Percentiles rank a stretch among this genome's conserved stretches.
phyloP scores from a whole-genome alignment of 2,888 invertebrate genomes.

The Hecatera dysodea region DNA sequence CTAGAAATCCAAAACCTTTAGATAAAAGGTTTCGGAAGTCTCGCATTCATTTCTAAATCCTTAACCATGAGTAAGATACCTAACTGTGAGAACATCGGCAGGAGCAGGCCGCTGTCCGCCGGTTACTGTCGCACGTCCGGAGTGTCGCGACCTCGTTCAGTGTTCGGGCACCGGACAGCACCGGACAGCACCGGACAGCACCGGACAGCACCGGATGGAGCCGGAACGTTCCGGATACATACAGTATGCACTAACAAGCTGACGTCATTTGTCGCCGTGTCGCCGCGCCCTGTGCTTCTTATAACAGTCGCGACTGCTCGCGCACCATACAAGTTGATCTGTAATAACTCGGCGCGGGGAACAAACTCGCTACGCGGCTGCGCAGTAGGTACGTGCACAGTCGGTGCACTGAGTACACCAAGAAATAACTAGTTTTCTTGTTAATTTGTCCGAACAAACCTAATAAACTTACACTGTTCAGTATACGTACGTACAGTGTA shows the following conservation, averaged over 20 bases:
- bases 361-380: background rate
- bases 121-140: constrained; percentile 7
- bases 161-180: background rate
- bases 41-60: background rate
- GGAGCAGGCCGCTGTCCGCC: background rate
- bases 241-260: background rate
- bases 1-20: background rate
- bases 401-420: too few species aligned
- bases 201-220: background rate
- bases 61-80: background rate
- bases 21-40: background rate
- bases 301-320: background rate
- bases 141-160: background rate
- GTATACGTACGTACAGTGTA: background rate
- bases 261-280: background rate
- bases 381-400: too few species aligned
- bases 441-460: constrained; percentile 6
- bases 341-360: background rate
- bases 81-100: background rate
- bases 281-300: background rate
- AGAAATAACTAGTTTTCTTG: constrained; percentile 15
- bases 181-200: background rate
- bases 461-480: background rate
- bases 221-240: background rate
- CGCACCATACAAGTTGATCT: background rate